Evolutionary conservation across 2,888 invertebrate genomes (phyloP).

Genomic region (Cephalotes varians): DNA sequence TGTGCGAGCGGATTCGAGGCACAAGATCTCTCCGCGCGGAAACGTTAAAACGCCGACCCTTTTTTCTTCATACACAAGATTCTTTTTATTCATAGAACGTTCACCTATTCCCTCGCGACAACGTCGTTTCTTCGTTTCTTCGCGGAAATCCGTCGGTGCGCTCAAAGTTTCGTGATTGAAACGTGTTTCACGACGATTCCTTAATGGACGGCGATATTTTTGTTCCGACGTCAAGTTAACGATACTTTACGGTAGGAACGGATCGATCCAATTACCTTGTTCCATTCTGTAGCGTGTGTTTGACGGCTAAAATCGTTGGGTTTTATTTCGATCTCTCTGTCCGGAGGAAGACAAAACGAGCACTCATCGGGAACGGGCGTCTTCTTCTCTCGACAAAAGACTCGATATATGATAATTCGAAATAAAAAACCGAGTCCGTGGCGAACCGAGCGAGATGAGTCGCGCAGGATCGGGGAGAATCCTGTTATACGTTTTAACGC

Average conservation of each 20-base stretch:
- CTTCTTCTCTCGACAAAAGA: slow-evolving; percentile 14
- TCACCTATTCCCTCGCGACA: neutral
- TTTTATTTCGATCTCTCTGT: neutral
- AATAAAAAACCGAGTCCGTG: neutral
- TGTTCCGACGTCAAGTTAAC: slow-evolving; percentile 16
- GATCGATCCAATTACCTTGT: slow-evolving; percentile 14
- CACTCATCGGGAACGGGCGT: neutral
- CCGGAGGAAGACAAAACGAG: neutral
- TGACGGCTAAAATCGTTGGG: neutral
- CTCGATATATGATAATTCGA: slow-evolving; percentile 5
- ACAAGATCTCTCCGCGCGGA: neutral
- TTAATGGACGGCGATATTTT: neutral
- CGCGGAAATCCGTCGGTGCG: slow-evolving; percentile 4
- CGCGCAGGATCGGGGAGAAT: slow-evolving; percentile 34
- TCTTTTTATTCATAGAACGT: neutral
- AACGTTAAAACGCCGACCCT: slow-evolving; percentile 5
- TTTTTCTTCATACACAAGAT: neutral
- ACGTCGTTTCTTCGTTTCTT: slow-evolving; percentile 6
- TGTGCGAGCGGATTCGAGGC: neutral
- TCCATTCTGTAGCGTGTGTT: neutral
- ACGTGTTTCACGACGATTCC: neutral
- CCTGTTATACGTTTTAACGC: slow-evolving; percentile 43
- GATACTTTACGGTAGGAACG: neutral
- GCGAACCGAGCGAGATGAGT: neutral
- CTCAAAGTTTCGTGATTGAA: slow-evolving; percentile 8